phyloP scores from a whole-genome alignment of 2,113 vertebrate genomes.

The Mystacornis crossleyi region DNA sequence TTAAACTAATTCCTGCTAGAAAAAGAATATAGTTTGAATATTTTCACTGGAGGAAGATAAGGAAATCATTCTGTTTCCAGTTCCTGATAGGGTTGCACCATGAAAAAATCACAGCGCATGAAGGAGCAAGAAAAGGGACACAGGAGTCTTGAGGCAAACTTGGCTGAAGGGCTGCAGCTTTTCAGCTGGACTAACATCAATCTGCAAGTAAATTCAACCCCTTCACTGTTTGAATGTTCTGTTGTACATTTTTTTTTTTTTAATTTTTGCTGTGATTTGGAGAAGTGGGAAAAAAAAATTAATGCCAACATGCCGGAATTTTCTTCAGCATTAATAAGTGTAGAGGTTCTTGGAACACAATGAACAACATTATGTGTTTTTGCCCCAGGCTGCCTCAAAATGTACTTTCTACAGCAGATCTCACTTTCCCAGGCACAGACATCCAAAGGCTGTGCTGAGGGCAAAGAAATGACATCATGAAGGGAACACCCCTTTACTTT shows the following conservation, averaged over 20 bases:
- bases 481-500: background rate
- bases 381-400: background rate
- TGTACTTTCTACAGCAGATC: background rate
- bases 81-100: background rate
- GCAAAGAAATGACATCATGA: background rate
- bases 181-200: background rate
- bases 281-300: background rate
- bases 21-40: background rate
- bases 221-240: background rate
- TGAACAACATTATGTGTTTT: background rate
- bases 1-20: background rate
- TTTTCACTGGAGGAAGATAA: background rate
- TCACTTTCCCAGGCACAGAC: background rate
- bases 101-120: background rate
- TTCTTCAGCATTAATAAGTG: background rate
- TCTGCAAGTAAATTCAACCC: background rate
- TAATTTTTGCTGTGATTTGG: background rate
- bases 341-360: background rate
- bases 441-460: background rate
- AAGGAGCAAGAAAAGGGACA: background rate
- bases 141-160: background rate
- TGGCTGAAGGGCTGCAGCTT: background rate
- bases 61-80: background rate
- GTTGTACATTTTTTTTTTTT: background rate
- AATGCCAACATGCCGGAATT: background rate